Evolutionary conservation across 1,140 invertebrate genomes (phyloP).

Genomic region (Pteromalus puparum): DNA sequence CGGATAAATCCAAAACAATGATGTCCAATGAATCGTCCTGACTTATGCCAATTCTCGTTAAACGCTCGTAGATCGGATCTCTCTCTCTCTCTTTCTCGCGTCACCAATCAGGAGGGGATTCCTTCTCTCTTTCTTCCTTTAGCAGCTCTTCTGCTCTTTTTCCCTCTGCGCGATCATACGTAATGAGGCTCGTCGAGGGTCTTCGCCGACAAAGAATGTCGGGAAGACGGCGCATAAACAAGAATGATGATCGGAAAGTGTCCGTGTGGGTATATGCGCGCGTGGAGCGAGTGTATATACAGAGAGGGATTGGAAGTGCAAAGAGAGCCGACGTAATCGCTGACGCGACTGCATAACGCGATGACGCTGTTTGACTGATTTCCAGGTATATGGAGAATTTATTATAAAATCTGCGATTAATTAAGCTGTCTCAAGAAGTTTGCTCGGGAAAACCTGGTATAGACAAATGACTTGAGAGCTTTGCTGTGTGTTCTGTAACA

Average conservation of each 20-base stretch:
- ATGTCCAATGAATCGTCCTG: too few species aligned
- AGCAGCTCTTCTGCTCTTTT: constrained; percentile 39
- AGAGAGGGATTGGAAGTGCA: background rate
- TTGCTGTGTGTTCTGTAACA: too few species aligned
- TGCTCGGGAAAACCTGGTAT: too few species aligned
- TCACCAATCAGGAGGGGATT: background rate
- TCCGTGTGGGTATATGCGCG: too few species aligned
- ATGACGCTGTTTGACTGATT: background rate
- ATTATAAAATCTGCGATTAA: too few species aligned
- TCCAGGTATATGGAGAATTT: too few species aligned
- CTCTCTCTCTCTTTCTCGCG: constrained; percentile 8
- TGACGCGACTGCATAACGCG: background rate
- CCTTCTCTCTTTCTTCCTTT: constrained; percentile 32
- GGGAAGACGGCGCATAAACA: constrained; percentile 22
- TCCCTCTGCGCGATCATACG: constrained; percentile 26
- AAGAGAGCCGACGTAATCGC: constrained; percentile 26
- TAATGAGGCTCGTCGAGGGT: constrained; percentile 37
- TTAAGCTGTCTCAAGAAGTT: too few species aligned
- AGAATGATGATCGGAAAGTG: constrained; percentile 32
- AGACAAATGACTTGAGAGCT: too few species aligned
- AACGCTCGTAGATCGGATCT: constrained; percentile 60
- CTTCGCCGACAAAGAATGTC: constrained; percentile 43
- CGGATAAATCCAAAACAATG: background rate
- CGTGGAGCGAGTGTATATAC: background rate
- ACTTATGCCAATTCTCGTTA: constrained; percentile 66